Conservation (phyloP, 1,140 invertebrate species). For the Danaus plexippus region DNA sequence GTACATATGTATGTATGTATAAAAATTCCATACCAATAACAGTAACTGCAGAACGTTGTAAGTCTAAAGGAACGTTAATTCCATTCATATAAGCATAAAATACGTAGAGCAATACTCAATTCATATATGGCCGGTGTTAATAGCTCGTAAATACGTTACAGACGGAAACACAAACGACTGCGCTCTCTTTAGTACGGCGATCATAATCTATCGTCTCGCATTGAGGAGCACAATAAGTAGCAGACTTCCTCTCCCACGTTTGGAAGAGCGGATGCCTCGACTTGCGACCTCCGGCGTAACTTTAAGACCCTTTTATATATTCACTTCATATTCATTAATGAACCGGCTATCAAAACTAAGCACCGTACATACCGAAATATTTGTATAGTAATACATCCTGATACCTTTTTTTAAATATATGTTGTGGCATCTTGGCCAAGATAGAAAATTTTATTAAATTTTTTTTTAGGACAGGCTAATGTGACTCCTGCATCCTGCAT, state of each 20-base stretch:
- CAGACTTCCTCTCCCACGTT: conserved; percentile 67
- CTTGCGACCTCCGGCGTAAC: conserved; percentile 52
- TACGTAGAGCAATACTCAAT: too few relatives aligned
- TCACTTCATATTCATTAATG: too few relatives aligned
- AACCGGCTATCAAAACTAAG: too few relatives aligned
- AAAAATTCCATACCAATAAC: not conserved
- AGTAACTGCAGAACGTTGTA: not conserved
- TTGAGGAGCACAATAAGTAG: conserved; percentile 67
- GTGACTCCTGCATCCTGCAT: too few relatives aligned
- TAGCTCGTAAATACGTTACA: conserved; percentile 35
- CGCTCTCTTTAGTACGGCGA: conserved; percentile 41
- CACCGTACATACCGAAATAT: not conserved
- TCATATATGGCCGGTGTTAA: conserved; percentile 2
- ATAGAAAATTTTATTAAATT: too few relatives aligned
- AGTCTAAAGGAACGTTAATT: too few relatives aligned
- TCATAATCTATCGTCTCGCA: conserved; percentile 64
- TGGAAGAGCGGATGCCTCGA: conserved; percentile 55
- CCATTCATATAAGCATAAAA: too few relatives aligned
- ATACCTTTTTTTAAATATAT: too few relatives aligned
- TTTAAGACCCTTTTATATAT: conserved; percentile 12
- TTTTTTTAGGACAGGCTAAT: too few relatives aligned
- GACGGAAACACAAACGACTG: conserved; percentile 38
- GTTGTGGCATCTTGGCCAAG: too few relatives aligned
- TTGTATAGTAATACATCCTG: too few relatives aligned
- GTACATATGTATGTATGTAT: conserved; percentile 3